Percentiles rank a stretch among this genome's conserved stretches.
Conservation (phyloP, 2,113 vertebrate genomes). For the Empidonax alnorum region DNA sequence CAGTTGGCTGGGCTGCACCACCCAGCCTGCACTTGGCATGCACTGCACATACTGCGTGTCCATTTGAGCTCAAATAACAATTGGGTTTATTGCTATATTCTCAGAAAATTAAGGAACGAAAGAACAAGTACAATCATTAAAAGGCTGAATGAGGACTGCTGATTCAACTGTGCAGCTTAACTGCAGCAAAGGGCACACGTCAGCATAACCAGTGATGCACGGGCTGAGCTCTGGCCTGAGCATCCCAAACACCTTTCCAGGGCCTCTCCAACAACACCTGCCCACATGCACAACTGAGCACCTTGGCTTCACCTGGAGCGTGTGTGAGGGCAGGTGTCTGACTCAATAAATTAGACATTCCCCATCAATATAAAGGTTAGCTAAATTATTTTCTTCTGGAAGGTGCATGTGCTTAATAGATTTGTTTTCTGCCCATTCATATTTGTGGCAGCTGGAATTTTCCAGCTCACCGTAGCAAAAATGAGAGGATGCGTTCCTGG, state of each 20-base stretch:
- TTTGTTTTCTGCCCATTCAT: not conserved
- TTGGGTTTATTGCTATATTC: not conserved
- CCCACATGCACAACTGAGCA: fast-evolving
- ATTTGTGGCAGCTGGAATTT: conserved; percentile 25
- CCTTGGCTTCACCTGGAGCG: not conserved
- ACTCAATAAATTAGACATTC: not conserved
- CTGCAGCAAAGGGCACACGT: not conserved
- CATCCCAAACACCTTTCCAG: not conserved
- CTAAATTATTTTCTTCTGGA: not conserved
- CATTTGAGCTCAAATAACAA: not conserved
- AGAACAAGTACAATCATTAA: not conserved
- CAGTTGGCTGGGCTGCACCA: not conserved
- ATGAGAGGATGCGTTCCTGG: not conserved
- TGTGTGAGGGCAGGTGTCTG: not conserved
- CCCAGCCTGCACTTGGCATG: not conserved
- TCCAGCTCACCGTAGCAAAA: conserved; percentile 15
- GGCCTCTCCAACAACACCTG: not conserved
- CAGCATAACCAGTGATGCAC: not conserved
- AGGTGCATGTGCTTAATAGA: not conserved
- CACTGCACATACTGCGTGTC: not conserved
- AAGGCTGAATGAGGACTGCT: not conserved
- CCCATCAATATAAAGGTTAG: not conserved
- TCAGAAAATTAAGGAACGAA: not conserved
- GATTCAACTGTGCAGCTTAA: not conserved
- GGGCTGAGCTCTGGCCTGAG: not conserved